A percentile compares a stretch with the other conserved stretches of the same genome.
Evolutionary conservation across 2,113 vertebrate species (phyloP).

Genomic region (Sinosuthora webbiana): DNA sequence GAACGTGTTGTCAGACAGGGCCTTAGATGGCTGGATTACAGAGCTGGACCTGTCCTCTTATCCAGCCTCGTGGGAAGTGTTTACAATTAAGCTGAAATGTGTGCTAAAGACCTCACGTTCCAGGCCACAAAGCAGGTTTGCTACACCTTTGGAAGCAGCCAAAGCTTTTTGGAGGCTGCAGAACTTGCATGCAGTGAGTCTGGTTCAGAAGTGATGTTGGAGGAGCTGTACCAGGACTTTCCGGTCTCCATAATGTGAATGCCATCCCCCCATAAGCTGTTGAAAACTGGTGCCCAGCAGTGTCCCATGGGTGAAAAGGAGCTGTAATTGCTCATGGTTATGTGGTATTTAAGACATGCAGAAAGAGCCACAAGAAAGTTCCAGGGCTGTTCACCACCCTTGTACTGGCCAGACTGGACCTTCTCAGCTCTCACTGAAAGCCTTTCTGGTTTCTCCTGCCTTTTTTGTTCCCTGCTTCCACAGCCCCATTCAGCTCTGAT

Average conservation of each 20-base stretch:
- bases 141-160: background rate
- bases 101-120: background rate
- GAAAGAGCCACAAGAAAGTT: background rate
- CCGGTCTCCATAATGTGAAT: rapidly evolving
- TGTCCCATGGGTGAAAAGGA: background rate
- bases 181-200: background rate
- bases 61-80: background rate
- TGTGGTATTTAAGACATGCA: background rate
- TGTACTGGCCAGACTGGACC: background rate
- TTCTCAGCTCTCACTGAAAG: background rate
- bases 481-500: background rate
- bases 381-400: background rate
- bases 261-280: background rate
- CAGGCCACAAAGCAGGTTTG: background rate
- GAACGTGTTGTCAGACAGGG: background rate
- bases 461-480: background rate
- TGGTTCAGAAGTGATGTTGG: background rate
- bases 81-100: background rate
- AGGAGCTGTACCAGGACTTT: background rate
- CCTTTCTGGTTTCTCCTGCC: background rate
- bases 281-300: background rate
- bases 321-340: background rate
- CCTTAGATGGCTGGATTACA: background rate
- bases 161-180: background rate
- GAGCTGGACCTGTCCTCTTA: background rate